Evolutionary conservation across 2,888 invertebrate species (phyloP), one percentile per base, ranked within the genome.

Genomic region (Blera fallax): DNA sequence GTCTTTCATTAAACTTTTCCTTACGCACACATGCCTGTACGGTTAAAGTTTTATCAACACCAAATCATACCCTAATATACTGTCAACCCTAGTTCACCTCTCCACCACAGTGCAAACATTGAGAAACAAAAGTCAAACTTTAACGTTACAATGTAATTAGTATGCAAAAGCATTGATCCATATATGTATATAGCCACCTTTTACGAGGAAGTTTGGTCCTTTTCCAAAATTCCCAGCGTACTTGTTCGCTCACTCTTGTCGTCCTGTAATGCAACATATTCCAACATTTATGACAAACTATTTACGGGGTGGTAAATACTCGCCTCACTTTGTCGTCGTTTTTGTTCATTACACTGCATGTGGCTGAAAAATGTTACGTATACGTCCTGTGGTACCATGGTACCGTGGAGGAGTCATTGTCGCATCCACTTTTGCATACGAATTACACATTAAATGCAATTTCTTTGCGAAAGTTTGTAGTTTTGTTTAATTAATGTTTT

Each of bases 401-500:
- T 43, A 80, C 78, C 69, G 48, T 32, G 16, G 32, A 73, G 60
- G 45, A 83, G 72, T 65, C 69, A 70, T 84, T 79, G 69, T 79
- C 73, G 78, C 64, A 84, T 69, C 72, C 84, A 84, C 58, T 72
- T 84, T 79, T 84, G 84, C 84, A 84, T 84, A 84, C 84, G 84
- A 84, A 84, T 84, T 74, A 65, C 74, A 74, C 79, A 84, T 73
- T 84, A 84, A 84, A 74, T 69, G 79, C 74, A 84, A 69, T 79
- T 84, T 84, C 79, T 79, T 79, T 70, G 21, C 34, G 27, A 64
- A 79, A 74, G 54, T 81, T 79, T 80, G 60, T 58, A 84, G 74
- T 79, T 79, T 79, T 79, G 74, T 74, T 84, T 84, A 84, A 79
- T 84, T 84, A 84, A 79, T 79, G 84, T 84, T 79, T 84, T 65